Base-by-base conservation (phyloP, 2,888 invertebrate species). In the Alviniconcha strummeri region DNA sequence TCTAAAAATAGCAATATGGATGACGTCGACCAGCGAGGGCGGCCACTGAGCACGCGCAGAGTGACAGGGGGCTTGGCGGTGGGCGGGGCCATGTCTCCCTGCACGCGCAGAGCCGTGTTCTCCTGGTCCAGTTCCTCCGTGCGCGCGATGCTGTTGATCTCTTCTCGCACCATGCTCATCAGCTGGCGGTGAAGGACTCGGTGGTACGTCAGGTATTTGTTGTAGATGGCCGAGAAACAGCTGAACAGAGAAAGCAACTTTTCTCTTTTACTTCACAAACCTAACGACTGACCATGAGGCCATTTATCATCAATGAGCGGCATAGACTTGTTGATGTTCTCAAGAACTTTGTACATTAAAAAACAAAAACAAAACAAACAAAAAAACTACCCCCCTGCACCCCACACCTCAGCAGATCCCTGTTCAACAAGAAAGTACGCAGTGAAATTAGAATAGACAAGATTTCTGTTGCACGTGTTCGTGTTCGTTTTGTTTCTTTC, bases 141-240 rank as follows among this genome's bases (percentile, higher is more conserved):
- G 79, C 82, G 72, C 5, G 89, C 87, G 54, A 87, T 84, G 4
- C 78, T 82, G 78, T 88, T 81, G 19, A 90, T 86, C 75, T 89
- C 88, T 8, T 86, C 84, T 55, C 76, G 84, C 55, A 80, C 80
- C 83, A 84, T 80, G 3, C 60, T 71, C 67, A 86, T 76, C 36
- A 87, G 54, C 54, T 84, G 78, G 11, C 72, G 67, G 54, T 83
- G 81, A 36, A 86, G 76, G 7, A 81, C 72, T 36, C 89, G 88
- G 86, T 92, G 91, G 57, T 91, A 90, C 52, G 88, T 87, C 5
- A 91, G 84, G 86, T 91, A 92, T 60, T 88, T 90, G 72, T 88
- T 88, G 17, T 85, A 87, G 5, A 92, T 91, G 71, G 88, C 87
- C 72, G 90, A 89, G 85, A 90, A 90, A 74, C 80, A 80, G 11